Conservation (phyloP, 1,140 invertebrate species). For the Pseudachorutes palmiensis region DNA sequence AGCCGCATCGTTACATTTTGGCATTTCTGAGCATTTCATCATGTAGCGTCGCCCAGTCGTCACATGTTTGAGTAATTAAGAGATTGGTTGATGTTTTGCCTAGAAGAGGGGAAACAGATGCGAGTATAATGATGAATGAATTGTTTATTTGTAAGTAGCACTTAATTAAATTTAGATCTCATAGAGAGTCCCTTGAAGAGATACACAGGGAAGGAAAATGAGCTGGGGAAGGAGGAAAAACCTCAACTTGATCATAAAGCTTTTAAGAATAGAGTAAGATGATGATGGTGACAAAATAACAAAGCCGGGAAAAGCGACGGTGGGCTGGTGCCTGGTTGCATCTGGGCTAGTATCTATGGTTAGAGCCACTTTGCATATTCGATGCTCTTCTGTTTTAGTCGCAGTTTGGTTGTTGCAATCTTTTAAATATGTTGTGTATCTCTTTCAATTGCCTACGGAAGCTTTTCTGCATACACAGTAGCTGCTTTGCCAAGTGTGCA, state of each 20-base stretch:
- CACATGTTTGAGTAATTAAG: background rate
- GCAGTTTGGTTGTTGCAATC: too few species aligned
- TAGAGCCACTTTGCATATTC: too few species aligned
- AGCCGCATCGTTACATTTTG: background rate
- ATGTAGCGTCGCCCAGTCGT: background rate
- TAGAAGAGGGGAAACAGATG: background rate
- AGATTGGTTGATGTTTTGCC: background rate
- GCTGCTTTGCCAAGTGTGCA: background rate
- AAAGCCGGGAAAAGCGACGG: too few species aligned
- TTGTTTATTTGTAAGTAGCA: conserved; percentile 1
- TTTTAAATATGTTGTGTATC: too few species aligned
- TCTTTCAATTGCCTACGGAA: too few species aligned
- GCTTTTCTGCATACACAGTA: background rate
- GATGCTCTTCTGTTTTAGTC: too few species aligned
- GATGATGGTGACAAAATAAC: too few species aligned
- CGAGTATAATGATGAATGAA: background rate
- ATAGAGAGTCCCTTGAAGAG: background rate
- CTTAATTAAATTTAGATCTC: background rate
- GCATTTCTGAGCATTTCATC: background rate
- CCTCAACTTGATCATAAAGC: conserved; percentile 11
- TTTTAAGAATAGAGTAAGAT: background rate
- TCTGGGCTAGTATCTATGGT: too few species aligned
- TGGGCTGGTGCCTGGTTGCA: too few species aligned
- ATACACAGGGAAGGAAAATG: conserved; percentile 2
- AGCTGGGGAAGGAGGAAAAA: background rate